Evolutionary conservation across 2,888 invertebrate genomes (phyloP), one percentile per base, ranked within the genome.

Genomic region (Bellardia pandia): DNA sequence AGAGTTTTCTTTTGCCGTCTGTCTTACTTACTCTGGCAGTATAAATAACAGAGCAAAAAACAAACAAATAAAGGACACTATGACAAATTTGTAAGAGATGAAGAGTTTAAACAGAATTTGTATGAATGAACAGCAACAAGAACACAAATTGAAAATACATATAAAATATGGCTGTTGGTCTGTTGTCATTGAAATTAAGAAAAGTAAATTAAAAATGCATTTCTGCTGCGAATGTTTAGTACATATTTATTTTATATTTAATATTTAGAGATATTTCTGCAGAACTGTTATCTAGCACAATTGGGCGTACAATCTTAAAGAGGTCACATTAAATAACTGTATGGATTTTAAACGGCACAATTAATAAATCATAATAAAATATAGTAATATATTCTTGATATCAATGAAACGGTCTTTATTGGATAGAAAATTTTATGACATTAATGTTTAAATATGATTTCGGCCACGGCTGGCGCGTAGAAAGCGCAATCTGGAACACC

Each of bases 151-250:
- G n/a, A 58, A 53, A 40, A 13, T 37, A 56, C 42, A 14, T 45
- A 45, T 0, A 58, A 58, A 23, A 16, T 9, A 16, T 62, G 51
- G 40, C 16, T 45, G 58, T 53, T 68, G 74, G 76, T 72, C 33
- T 84, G 86, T 77, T 84, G 86, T 80, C 84, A 84, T 84, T 84
- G 86, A 80, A 84, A 68, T 68, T 68, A 72, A 85, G 60, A 78
- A 68, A 80, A 74, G 72, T 71, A 81, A 87, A 87, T 87, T 87
- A 81, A 81, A 87, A 84, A 74, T 69, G 45, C 74, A 86, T 86
- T 82, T 78, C 66, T 77, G 78, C 23, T 56, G 45, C 72, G 58
- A 37, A 60, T 69, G 48, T 76, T 64, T 71, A 48, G 58, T 23
- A 23, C 23, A 23, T 23, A 77, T 60, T 33, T 62, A 53, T 82